phyloP scores from a whole-genome alignment of 2,113 vertebrate species.

The Dipodomys ordii region DNA sequence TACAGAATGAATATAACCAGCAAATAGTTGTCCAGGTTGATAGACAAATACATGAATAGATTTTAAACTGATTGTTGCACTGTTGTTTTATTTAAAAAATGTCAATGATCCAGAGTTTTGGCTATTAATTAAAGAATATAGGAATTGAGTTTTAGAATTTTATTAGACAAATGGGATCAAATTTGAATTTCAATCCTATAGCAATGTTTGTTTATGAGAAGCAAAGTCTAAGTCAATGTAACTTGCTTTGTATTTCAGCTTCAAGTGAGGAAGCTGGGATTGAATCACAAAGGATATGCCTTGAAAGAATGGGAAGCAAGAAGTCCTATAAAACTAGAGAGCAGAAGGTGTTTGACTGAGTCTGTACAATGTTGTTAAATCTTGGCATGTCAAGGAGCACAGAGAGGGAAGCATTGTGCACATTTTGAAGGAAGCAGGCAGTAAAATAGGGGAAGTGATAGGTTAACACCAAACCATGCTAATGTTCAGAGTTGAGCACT shows the following conservation, averaged over 20 bases:
- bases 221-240: neutral
- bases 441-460: neutral
- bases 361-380: neutral
- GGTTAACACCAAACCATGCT: neutral
- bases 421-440: rapidly evolving
- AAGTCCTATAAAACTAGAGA: neutral
- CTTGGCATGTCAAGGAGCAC: rapidly evolving
- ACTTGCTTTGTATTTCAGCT: neutral
- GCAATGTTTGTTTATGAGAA: conserved; percentile 7
- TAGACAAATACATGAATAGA: neutral
- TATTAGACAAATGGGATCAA: neutral
- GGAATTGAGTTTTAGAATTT: neutral
- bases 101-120: neutral
- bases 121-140: neutral
- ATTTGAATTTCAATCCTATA: conserved; percentile 16
- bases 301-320: neutral
- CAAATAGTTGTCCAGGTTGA: neutral
- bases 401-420: neutral
- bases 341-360: neutral
- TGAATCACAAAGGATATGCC: neutral
- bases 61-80: neutral
- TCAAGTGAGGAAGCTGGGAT: neutral
- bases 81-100: neutral
- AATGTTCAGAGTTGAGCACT: neutral
- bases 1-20: neutral